Conservation (phyloP, 2,888 invertebrate genomes). For the Panzeria rudis region DNA sequence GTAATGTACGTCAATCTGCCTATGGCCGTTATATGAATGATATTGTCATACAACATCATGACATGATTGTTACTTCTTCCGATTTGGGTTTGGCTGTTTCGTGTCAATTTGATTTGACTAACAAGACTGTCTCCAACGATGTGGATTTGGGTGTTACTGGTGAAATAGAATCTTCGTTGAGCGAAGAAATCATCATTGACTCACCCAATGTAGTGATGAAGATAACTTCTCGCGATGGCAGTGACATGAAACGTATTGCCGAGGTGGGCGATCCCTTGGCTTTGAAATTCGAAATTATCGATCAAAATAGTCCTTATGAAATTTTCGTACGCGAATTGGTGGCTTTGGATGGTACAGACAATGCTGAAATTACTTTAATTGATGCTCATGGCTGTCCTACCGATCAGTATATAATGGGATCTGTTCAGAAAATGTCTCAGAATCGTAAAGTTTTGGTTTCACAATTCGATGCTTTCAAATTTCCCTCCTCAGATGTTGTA, state of each 20-base stretch:
- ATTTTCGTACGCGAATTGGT: constrained; percentile 97
- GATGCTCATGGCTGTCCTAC: constrained; percentile 96
- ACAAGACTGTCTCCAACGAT: constrained; percentile 96
- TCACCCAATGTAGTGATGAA: constrained; percentile 98
- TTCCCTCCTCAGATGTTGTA: constrained; percentile 96
- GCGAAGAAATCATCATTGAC: constrained; percentile 96
- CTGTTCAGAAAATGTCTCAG: constrained; percentile 91
- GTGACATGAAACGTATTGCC: constrained; percentile 93
- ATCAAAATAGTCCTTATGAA: constrained; percentile 96
- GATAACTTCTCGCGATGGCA: constrained; percentile 93
- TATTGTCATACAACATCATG: constrained; percentile 97
- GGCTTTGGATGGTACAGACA: constrained; percentile 96
- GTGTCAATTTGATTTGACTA: constrained; percentile 96
- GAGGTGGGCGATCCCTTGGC: constrained; percentile 97
- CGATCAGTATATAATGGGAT: constrained; percentile 97
- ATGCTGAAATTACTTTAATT: constrained; percentile 95
- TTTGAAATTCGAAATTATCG: constrained; percentile 95
- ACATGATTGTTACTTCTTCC: constrained; percentile 96
- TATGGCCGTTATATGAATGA: constrained; percentile 94
- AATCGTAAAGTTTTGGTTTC: constrained; percentile 94
- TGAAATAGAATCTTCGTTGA: constrained; percentile 93
- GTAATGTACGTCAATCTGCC: constrained; percentile 94
- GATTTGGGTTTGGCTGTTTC: constrained; percentile 96
- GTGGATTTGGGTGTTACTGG: constrained; percentile 95
- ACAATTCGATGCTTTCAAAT: constrained; percentile 98